Conservation (phyloP, 2,113 vertebrate species). For the Labrus mixtus region DNA sequence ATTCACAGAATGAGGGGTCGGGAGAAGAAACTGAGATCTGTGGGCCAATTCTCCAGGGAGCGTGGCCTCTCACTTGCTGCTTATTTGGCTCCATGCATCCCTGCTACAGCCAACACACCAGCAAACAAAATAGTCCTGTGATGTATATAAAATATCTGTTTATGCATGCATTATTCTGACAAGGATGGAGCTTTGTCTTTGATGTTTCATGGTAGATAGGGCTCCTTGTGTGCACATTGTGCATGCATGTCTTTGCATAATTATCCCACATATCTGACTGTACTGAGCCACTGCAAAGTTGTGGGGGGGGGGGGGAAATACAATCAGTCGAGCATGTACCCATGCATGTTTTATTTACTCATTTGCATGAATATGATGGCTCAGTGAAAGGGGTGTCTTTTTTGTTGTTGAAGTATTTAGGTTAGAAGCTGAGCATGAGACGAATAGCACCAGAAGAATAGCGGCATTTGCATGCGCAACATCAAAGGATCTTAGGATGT, state of each 20-base stretch:
- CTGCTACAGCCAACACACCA: constrained; percentile 1
- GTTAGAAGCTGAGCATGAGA: constrained; percentile 25
- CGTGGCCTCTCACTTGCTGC: constrained; percentile 17
- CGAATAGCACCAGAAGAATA: constrained; percentile 1
- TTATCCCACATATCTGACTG: constrained; percentile 42
- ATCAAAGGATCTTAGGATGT: constrained; percentile 36
- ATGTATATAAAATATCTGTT: constrained; percentile 54
- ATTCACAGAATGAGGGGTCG: constrained; percentile 44
- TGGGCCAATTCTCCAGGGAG: constrained; percentile 35
- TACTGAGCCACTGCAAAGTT: constrained; percentile 25
- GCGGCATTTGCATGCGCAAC: constrained; percentile 19
- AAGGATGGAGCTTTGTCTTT: constrained; percentile 59
- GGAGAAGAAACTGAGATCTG: constrained; percentile 42
- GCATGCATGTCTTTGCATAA: constrained; percentile 59
- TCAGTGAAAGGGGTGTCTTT: constrained; percentile 14
- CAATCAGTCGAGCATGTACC: constrained; percentile 47
- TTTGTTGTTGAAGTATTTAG: constrained; percentile 45
- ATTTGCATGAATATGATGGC: constrained; percentile 50
- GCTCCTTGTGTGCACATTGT: constrained; percentile 41
- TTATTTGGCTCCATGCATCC: constrained; percentile 15
- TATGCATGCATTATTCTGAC: constrained; percentile 61
- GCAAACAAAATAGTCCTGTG: constrained; percentile 46
- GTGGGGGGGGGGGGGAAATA: not conserved
- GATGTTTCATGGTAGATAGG: constrained; percentile 46
- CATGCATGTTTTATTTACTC: constrained; percentile 39